Conservation (phyloP, 1,140 invertebrate genomes). For the Drosophila sturtevanti region DNA sequence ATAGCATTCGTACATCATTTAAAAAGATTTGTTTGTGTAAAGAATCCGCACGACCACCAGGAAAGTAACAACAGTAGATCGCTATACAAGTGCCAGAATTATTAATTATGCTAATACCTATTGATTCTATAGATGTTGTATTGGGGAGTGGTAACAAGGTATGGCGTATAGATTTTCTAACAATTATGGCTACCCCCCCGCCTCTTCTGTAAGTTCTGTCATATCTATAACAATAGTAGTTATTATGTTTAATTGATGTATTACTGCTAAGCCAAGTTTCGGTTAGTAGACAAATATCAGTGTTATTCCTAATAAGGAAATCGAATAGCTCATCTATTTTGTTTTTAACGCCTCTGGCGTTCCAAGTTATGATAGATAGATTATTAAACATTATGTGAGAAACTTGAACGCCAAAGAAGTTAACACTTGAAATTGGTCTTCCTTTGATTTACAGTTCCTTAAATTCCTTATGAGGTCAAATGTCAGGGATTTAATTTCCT, state of each 20-base stretch:
- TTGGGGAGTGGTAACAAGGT: too few relatives aligned
- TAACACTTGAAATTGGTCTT: conserved; percentile 23
- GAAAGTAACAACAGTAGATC: conserved; percentile 19
- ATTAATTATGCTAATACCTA: too few relatives aligned
- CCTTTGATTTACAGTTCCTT: conserved; percentile 23
- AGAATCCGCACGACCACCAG: not conserved
- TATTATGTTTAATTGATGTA: not conserved
- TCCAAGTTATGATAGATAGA: not conserved
- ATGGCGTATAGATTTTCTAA: too few relatives aligned
- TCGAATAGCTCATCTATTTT: too few relatives aligned
- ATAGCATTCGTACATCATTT: too few relatives aligned
- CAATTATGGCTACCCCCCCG: too few relatives aligned
- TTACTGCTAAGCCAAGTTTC: not conserved
- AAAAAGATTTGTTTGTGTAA: too few relatives aligned
- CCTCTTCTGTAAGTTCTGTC: not conserved
- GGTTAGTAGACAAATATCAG: not conserved
- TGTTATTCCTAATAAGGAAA: too few relatives aligned
- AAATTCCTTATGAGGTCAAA: conserved; percentile 22
- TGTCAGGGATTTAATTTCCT: conserved; percentile 16
- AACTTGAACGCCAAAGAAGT: conserved; percentile 23
- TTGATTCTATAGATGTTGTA: too few relatives aligned
- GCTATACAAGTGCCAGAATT: not conserved
- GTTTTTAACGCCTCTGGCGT: too few relatives aligned
- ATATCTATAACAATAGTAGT: not conserved
- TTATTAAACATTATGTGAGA: conserved; percentile 13